These are phyloP conservation scores for Pseudorhombus dupliciocellatus DNA, from an alignment of 2,113 vertebrate species.

Conservation along the genomic window DNA sequence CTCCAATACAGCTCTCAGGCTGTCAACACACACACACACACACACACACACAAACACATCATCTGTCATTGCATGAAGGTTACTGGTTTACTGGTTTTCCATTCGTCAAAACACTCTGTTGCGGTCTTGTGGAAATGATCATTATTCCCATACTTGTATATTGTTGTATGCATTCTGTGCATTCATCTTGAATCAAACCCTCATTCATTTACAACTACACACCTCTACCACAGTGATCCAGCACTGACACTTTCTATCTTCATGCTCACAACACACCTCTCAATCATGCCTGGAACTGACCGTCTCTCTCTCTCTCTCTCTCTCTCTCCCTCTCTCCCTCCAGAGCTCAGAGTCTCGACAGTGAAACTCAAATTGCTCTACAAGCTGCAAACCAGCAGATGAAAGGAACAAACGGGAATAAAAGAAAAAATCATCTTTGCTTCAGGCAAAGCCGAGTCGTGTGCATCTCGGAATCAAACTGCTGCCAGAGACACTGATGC, in stretches of 20 bases:
- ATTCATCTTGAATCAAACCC: too few species aligned
- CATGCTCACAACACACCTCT: constrained; percentile 1
- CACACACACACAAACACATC: background rate
- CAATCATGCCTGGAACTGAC: constrained; percentile 18
- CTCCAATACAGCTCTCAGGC: background rate
- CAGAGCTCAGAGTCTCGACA: constrained; percentile 5
- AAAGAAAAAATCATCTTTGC: constrained; percentile 36
- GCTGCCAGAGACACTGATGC: constrained; percentile 31
- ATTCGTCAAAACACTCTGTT: too few species aligned
- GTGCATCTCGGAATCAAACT: constrained; percentile 30
- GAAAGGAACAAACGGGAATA: constrained; percentile 22
- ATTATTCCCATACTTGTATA: too few species aligned
- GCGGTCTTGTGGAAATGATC: too few species aligned
- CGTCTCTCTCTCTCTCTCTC: background rate
- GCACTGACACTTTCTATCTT: too few species aligned
- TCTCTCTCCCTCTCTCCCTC: constrained; percentile 3
- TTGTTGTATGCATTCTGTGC: too few species aligned
- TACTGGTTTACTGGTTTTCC: too few species aligned
- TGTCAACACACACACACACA: background rate
- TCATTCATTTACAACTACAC: too few species aligned
- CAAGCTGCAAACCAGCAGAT: constrained; percentile 34
- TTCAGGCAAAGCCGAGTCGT: background rate
- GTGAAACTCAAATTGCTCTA: constrained; percentile 13
- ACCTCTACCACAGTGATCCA: too few species aligned
- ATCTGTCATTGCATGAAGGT: too few species aligned